Evolutionary conservation across 2,113 vertebrate genomes (phyloP).

Genomic region (Centropus bengalensis): DNA sequence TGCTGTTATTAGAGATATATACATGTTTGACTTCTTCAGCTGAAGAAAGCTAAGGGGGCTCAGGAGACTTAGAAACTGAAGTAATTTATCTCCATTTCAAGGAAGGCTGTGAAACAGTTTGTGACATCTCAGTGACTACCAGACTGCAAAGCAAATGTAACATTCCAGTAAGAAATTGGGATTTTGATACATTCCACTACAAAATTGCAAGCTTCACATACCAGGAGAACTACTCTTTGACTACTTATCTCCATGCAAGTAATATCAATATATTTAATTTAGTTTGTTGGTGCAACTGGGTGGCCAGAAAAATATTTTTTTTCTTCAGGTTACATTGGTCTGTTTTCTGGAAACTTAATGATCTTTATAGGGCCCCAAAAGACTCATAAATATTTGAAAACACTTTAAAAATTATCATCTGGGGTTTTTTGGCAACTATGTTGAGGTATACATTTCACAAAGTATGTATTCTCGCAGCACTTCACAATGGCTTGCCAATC

Average conservation of each 20-base stretch:
- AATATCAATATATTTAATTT: background rate
- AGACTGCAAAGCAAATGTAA: background rate
- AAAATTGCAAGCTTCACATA: background rate
- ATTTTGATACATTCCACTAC: background rate
- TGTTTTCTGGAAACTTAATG: conserved; percentile 33
- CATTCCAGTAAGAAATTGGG: background rate
- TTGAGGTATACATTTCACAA: conserved; percentile 33
- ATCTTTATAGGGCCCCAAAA: conserved; percentile 14
- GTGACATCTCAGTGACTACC: background rate
- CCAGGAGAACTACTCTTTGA: background rate
- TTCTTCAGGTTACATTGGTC: conserved; percentile 21
- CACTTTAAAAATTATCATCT: conserved; percentile 38
- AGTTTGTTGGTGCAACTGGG: background rate
- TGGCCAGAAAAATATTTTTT: conserved; percentile 42
- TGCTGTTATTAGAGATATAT: background rate
- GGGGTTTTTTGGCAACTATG: conserved; percentile 5
- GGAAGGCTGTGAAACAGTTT: background rate
- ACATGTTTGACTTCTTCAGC: background rate
- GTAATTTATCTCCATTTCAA: background rate
- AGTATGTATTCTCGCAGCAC: background rate
- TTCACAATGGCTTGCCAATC: conserved; percentile 2
- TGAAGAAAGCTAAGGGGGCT: background rate
- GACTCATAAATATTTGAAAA: conserved; percentile 56
- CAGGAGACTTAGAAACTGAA: background rate
- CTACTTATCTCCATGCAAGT: background rate